Conservation (phyloP, 2,888 invertebrate genomes). For the Imbricaverruca yamaguchii region DNA sequence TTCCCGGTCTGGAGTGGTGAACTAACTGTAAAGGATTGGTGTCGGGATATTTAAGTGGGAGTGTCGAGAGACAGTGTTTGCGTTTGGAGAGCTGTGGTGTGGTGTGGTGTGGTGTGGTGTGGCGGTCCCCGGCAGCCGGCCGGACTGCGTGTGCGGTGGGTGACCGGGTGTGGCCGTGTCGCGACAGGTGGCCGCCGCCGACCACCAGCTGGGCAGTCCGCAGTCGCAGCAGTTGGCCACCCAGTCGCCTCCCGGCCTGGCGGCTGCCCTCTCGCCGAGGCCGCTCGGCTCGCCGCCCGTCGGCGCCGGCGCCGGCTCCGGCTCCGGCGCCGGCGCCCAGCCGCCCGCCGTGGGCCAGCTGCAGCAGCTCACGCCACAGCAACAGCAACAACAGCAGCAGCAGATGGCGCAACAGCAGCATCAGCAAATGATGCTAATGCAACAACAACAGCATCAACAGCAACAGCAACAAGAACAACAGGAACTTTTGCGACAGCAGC, state of each 20-base stretch:
- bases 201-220: conserved; percentile 27
- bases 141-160: no score
- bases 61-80: no score
- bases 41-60: no score
- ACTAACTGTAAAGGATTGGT: no score
- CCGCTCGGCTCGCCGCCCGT: conserved; percentile 3
- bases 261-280: conserved; percentile 26
- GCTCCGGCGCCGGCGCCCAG: background rate
- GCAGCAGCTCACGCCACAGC: conserved; percentile 11
- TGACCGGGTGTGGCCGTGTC: no score
- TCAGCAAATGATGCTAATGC: background rate
- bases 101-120: no score
- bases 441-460: conserved; percentile 8
- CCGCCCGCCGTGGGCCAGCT: background rate
- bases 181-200: background rate
- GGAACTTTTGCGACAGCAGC: conserved; percentile 26
- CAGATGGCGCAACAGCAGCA: conserved; percentile 11
- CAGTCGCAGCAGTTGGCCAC: conserved; percentile 26
- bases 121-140: no score
- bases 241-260: conserved; percentile 25
- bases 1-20: no score
- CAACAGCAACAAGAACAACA: conserved; percentile 24
- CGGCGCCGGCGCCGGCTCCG: background rate
- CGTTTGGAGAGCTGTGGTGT: no score
- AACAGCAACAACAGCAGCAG: conserved; percentile 5